Conservation (phyloP, 2,888 invertebrate species). For the Dysmachus trigonus region DNA sequence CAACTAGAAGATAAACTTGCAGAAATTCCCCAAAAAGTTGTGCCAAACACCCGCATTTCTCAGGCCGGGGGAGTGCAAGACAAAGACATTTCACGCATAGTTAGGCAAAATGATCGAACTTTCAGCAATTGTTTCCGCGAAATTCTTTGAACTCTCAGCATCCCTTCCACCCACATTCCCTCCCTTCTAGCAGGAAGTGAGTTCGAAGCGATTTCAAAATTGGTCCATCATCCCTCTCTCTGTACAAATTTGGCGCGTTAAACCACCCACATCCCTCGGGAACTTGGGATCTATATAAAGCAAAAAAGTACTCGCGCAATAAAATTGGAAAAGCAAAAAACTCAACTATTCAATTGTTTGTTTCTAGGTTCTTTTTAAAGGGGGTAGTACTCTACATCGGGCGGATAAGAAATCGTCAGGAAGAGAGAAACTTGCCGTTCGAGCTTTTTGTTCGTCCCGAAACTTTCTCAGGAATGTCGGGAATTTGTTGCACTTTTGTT, state of each 20-base stretch:
- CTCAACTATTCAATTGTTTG: constrained; percentile 25
- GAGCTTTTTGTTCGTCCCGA: constrained; percentile 5
- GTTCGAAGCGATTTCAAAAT: neutral
- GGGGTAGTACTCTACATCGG: neutral
- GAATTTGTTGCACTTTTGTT: constrained; percentile 28
- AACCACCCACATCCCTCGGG: neutral
- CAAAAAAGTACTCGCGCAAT: neutral
- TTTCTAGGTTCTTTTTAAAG: neutral
- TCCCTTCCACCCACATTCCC: neutral
- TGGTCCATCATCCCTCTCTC: neutral
- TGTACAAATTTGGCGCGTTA: neutral
- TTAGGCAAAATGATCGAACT: constrained; percentile 43
- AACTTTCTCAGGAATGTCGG: constrained; percentile 18
- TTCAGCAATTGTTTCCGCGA: constrained; percentile 45
- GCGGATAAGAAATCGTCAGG: neutral
- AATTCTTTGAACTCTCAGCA: constrained; percentile 25
- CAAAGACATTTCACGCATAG: constrained; percentile 46
- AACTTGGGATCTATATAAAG: neutral
- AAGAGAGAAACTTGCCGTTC: neutral
- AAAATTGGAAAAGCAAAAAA: neutral
- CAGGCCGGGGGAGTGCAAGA: constrained; percentile 3
- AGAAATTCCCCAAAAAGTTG: constrained; percentile 1
- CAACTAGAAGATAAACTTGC: neutral
- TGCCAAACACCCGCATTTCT: constrained; percentile 9
- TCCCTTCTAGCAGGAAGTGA: neutral